Evolutionary conservation across 1,140 invertebrate genomes (phyloP), one percentile per base, ranked within the genome.

Genomic region (Camponotus vicinus): DNA sequence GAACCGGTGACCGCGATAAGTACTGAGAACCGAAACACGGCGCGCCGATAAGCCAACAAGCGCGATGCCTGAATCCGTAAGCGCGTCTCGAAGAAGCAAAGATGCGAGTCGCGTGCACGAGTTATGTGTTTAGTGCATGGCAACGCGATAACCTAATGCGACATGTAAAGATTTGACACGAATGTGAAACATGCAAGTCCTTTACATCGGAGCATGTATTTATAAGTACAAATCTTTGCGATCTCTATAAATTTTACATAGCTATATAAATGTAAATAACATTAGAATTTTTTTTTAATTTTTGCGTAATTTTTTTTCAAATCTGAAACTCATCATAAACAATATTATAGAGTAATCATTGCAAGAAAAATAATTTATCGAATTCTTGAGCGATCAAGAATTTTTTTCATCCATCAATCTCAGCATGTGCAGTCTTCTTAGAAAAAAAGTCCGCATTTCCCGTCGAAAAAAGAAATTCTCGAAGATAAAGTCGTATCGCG

Each of bases 11-110:
- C 79, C 79, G 79, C 79, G 79, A 83, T 83, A 83, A 83, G 79
- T 83, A 83, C 69, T 83, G 79, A 83, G 79, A 83, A 83, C 79
- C 57, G 69, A 83, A 83, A 83, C 79, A 69, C 79, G 79, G 69
- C 55, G 18, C 79, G 55, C 79, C 79, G 79, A 83, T 83, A 83
- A 83, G 79, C 18, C 67, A 49, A 49, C 67, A 57, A 21, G 75
- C 83, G 73, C 83, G 45, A 49, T 49, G 13, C 27, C 45, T 42
- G 70, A 85, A 85, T 75, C 67, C 73, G 83, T 78, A 85, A 78
- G 63, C 83, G 77, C 77, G 40, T 63, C 32, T 63, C 63, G 85
- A 63, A 63, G 64, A 82, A 86, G 57, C 40, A 57, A 73, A 63
- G 79, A 83, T 75, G 79, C 79, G 27, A 75, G 79, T 83, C 79